phyloP scores from a whole-genome alignment of 2,113 vertebrate species.

The Oenanthe oenanthe region DNA sequence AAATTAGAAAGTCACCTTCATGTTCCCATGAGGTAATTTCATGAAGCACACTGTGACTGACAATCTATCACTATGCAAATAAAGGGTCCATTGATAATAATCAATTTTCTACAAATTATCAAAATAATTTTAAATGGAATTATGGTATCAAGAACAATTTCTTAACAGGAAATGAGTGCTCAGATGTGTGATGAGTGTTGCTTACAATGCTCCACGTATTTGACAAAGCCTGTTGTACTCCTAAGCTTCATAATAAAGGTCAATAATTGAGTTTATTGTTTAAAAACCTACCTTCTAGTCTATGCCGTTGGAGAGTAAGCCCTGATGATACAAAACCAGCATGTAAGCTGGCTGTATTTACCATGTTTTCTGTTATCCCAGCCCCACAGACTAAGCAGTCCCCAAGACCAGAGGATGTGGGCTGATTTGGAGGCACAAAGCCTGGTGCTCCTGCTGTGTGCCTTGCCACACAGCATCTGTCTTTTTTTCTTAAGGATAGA shows the following conservation, averaged over 20 bases:
- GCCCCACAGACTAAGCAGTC: neutral
- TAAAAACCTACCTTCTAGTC: neutral
- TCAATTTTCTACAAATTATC: neutral
- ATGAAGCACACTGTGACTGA: neutral
- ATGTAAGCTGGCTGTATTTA: neutral
- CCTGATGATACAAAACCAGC: neutral
- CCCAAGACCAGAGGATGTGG: neutral
- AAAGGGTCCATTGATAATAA: neutral
- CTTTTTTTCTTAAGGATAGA: neutral
- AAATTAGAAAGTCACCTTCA: neutral
- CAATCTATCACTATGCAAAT: neutral
- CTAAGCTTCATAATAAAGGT: neutral
- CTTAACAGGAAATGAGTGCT: neutral
- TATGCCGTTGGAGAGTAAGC: neutral
- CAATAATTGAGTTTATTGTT: neutral
- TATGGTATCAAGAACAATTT: neutral
- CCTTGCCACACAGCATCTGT: neutral
- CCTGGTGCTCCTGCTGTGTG: fast-evolving
- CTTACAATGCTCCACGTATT: fast-evolving
- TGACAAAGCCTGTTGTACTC: neutral
- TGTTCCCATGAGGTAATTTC: neutral
- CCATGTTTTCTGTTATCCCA: neutral
- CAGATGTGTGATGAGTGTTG: neutral
- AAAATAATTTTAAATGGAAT: neutral
- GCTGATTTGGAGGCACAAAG: neutral